Percentiles rank a stretch among this genome's conserved stretches.
Conservation (phyloP, 2,888 invertebrate species). For the Chloromyia formosa region DNA sequence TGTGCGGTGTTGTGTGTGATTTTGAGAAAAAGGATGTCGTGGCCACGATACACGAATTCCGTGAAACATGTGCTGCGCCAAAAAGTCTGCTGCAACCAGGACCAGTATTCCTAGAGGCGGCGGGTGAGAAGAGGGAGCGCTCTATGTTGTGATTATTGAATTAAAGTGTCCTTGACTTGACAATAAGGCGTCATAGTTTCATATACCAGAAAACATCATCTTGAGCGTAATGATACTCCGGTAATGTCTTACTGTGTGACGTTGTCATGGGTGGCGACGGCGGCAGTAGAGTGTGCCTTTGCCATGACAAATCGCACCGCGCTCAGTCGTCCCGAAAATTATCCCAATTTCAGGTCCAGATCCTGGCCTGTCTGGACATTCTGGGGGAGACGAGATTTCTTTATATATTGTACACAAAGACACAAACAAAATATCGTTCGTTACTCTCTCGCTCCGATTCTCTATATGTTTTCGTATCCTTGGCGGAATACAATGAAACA, state of each 20-base stretch:
- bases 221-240: too few species aligned
- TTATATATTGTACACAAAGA: constrained; percentile 23
- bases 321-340: too few species aligned
- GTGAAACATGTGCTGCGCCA: constrained; percentile 39
- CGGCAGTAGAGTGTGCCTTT: too few species aligned
- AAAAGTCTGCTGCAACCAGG: constrained; percentile 25
- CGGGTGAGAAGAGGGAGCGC: neutral
- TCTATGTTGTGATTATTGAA: neutral
- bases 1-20: constrained; percentile 8
- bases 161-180: constrained; percentile 36
- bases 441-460: neutral
- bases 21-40: neutral
- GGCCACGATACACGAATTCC: neutral
- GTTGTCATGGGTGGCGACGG: too few species aligned
- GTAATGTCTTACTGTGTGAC: too few species aligned
- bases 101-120: neutral
- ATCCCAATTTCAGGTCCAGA: neutral
- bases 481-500: constrained; percentile 17
- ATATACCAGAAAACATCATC: too few species aligned
- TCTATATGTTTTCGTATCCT: constrained; percentile 3
- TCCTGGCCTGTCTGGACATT: neutral
- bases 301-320: too few species aligned
- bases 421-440: constrained; percentile 15
- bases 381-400: neutral
- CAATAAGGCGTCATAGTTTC: neutral